Base-by-base conservation (phyloP, 1,140 invertebrate genomes). In the Oppia nitens region DNA sequence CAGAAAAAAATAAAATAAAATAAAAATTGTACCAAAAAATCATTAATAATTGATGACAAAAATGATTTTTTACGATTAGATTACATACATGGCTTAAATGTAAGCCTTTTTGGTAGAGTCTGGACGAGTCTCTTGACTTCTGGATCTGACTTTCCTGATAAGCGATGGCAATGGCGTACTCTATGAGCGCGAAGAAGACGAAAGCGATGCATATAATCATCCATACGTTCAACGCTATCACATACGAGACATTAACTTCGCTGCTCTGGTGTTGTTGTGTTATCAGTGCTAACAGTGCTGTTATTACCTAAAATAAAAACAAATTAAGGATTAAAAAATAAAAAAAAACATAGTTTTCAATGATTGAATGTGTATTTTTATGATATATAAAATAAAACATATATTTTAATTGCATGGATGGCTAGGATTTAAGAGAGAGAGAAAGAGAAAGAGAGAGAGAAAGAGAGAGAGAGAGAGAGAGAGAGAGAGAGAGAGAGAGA, bases 121-220 rank as follows among this genome's bases (percentile, higher is more conserved):
- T n/a, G n/a, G n/a, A n/a, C n/a, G n/a, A n/a, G n/a, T 40, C 32
- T 40, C 17, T 17, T 40, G 6, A 9, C 32, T 9, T 9, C 17
- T 40, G 32, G 6, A 9, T 6, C 17, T 17, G 6, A 17, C 32
- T 40, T 40, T 40, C 32, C 6, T 9, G 17, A 17, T 40, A 40
- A 40, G 32, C 32, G 32, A 40, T 40, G 17, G 91, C 84, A 21
- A 88, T 81, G 0, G 87, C 84, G 68, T 87, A 89, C 73, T 90
- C 86, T 25, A 83, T 80, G 9, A 89, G 72, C 4, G 85, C 83
- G 1, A 83, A 80, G 67, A 89, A 89, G 2, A 90, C 85, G 57
- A 87, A 88, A 54, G 86, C 77, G 78, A 88, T 85, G 65, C 87
- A 88, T 14, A 67, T 67, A 21, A 71, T 69, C 70, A 74, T 74